Evolutionary conservation across 2,888 invertebrate genomes (phyloP), one percentile per base, ranked within the genome.

Genomic region (Protonemura montana): DNA sequence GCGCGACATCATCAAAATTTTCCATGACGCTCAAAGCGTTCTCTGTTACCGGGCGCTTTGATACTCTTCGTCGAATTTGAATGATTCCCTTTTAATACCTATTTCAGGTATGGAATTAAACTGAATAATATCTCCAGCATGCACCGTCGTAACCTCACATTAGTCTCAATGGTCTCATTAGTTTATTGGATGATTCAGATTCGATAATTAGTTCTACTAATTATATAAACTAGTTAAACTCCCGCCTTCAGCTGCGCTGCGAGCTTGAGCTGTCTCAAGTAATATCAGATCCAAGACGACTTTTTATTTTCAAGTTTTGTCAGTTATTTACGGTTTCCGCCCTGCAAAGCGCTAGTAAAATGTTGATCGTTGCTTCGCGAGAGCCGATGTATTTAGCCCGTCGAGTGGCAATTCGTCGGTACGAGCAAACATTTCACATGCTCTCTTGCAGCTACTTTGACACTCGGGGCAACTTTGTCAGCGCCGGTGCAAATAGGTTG

Each of bases 301-400:
- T 7, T 59, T 59, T 41, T 41, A 41, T 41, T 41, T n/a, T 59
- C 3, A 59, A 59, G 16, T 78, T 78, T 26, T 28, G 78, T 28
- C 1, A 27, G 78, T 78, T 78, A 78, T 78, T 78, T 78, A 78
- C 26, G 25, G 78, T 78, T 78, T 78, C 78, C 78, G 78, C 26
- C 13, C 3, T 10, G 27, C n/a, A 78, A 0, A 26, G 78, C 10
- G 78, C 26, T 0, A 5, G 27, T 28, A 78, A 78, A 6, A 78
- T 78, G 78, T 26, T 78, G 25, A 78, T 13, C 21, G n/a, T n/a
- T 26, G 26, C 27, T 3, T 7, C 78, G 21, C 27, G 27, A 10
- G 26, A 10, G 59, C 59, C 21, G 59, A 59, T 59, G 59, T 21
- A 59, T 59, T 59, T 59, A 59, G 59, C 59, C 35, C 10, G 35